Base-by-base conservation (phyloP, 2,797 vertebrate genomes). In the Xenops minutus region DNA sequence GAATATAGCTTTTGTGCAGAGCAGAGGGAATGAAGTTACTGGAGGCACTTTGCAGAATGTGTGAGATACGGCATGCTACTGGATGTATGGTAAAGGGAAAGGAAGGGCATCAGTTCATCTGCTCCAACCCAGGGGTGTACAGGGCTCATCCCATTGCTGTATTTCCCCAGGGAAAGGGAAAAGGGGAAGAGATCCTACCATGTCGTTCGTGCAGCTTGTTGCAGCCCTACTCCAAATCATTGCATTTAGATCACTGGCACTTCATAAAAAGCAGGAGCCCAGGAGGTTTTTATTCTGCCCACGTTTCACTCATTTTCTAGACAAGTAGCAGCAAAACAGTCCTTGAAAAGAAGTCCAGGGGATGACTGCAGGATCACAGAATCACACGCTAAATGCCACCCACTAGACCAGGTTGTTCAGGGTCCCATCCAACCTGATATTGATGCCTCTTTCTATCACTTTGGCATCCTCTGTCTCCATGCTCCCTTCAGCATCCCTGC, bases 231-330 rank as follows among this genome's bases (percentile, higher is more conserved):
- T 82, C 17, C 29, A 3, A 12, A 22, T 68, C 7, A 9, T 6
- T 52, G 16, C 2, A 3, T 73, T 34, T 14, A 58, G 22, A 27
- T n/a, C 3, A 4, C 11, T 5, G 1, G 2, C 30, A 26, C 58
- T 85, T 79, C 52, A 21, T n/a, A 19, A 59, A 43, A 44, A 37
- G 1, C 10, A 10, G 5, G 7, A 69, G 3, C 62, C 76, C 48
- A 36, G n/a, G n/a, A 20, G 13, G 48, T 36, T 64, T 81, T 29
- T 14, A 39, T 16, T 18, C 12, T 83, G 15, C 29, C 18, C 1
- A 1, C 15, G 74, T 89, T 88, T 78, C 39, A 2, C 23, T 91
- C 32, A 34, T 19, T 0, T 0, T 46, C 59, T 89, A 71, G 48
- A 63, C 39, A 79, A 59, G 7, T 3, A 1, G 4, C 14, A 51